Conservation (phyloP, 2,113 vertebrate species). For the Misgurnus anguillicaudatus region DNA sequence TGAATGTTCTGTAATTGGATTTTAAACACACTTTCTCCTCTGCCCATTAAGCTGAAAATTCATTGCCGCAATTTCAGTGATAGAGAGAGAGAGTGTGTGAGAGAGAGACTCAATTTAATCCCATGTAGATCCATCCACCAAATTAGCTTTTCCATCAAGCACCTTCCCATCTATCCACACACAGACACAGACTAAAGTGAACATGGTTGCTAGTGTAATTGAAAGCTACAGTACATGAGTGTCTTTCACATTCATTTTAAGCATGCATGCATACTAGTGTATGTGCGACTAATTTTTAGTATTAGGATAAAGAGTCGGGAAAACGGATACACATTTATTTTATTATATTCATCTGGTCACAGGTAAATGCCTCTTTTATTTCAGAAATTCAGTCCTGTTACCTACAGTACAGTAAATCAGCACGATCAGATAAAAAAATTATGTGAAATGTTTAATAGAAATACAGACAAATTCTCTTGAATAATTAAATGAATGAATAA, state of each 20-base stretch:
- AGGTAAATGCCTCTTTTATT: not conserved
- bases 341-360: not conserved
- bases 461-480: too few relatives aligned
- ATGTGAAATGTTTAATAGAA: too few relatives aligned
- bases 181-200: not conserved
- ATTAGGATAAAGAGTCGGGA: too few relatives aligned
- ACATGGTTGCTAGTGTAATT: not conserved
- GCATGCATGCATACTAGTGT: not conserved
- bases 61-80: conserved; percentile 27
- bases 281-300: too few relatives aligned
- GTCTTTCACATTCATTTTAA: not conserved
- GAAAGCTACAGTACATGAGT: not conserved
- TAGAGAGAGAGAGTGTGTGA: conserved; percentile 32
- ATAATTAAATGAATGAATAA: too few relatives aligned
- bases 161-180: conserved; percentile 3
- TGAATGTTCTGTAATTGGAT: conserved; percentile 43
- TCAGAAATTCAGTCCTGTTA: not conserved
- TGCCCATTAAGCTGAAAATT: conserved; percentile 43
- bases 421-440: too few relatives aligned
- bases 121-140: conserved; percentile 41
- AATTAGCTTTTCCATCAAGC: conserved; percentile 37
- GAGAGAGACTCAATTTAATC: conserved; percentile 45
- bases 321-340: too few relatives aligned
- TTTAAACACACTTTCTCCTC: conserved; percentile 44
- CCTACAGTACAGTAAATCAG: too few relatives aligned